Evolutionary conservation across 1,140 invertebrate species (phyloP).

Genomic region (Hycleus cichorii): DNA sequence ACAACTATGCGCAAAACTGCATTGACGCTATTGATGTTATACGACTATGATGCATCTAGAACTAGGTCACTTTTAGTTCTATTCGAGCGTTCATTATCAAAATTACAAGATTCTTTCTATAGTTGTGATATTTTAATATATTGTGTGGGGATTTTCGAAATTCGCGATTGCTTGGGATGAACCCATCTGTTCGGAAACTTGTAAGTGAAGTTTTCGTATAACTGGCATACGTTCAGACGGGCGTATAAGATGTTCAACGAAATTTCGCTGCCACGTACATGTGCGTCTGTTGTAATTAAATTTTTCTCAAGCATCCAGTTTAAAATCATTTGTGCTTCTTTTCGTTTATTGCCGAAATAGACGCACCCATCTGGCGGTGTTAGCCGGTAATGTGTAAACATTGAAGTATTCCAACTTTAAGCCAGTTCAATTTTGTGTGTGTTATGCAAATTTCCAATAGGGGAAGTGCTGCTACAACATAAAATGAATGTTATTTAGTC

Average conservation of each 20-base stretch:
- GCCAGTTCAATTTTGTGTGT: conserved; percentile 1
- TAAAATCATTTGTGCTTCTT: no score
- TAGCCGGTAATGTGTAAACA: conserved; percentile 5
- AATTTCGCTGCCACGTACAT: conserved; percentile 4
- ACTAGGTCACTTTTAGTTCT: conserved; percentile 19
- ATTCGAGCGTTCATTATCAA: not conserved
- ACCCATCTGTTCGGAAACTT: conserved; percentile 13
- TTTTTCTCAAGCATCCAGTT: no score
- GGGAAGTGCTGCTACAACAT: not conserved
- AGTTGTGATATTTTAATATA: no score
- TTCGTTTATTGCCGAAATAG: not conserved
- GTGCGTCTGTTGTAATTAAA: not conserved
- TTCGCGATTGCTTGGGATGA: conserved; percentile 13
- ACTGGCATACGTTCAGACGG: not conserved
- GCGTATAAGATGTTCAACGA: not conserved
- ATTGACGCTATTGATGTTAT: conserved; percentile 8
- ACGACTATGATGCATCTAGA: conserved; percentile 12
- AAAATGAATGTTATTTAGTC: conserved; percentile 25
- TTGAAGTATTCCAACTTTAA: conserved; percentile 3
- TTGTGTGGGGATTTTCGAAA: no score
- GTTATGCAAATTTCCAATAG: conserved; percentile 11
- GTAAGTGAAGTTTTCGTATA: not conserved
- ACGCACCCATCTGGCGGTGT: not conserved
- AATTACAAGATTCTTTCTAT: no score
- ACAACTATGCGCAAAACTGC: conserved; percentile 20